A percentile compares a stretch with the other conserved stretches of the same genome.
Conservation (phyloP, 2,113 vertebrate species). For the Sorex fumeus region DNA sequence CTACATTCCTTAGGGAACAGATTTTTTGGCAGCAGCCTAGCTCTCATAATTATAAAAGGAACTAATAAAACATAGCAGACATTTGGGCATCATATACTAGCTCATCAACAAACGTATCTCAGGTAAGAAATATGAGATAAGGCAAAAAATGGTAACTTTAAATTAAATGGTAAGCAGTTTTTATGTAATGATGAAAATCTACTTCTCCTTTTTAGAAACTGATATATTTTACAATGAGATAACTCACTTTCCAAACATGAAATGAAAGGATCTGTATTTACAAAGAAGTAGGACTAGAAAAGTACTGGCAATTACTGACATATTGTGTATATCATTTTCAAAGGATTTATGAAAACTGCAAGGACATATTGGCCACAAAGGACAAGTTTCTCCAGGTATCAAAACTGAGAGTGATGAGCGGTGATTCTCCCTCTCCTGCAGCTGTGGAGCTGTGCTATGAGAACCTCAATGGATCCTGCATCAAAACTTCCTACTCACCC, state of each 20-base stretch:
- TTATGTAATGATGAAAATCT: not conserved
- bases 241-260: not conserved
- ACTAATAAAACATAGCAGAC: not conserved
- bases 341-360: not conserved
- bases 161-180: not conserved
- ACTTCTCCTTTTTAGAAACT: not conserved
- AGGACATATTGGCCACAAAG: not conserved
- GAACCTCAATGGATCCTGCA: slow-evolving; percentile 52
- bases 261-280: not conserved
- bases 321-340: not conserved
- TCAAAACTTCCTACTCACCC: slow-evolving; percentile 7
- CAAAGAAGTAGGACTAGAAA: not conserved
- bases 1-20: not conserved
- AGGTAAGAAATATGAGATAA: not conserved
- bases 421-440: not conserved
- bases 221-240: not conserved
- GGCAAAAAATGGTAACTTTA: not conserved
- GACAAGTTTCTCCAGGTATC: not conserved
- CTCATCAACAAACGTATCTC: not conserved
- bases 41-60: not conserved
- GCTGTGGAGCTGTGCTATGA: slow-evolving; percentile 32
- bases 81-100: not conserved
- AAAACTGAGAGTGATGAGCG: not conserved
- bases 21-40: not conserved
- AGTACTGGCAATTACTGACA: not conserved